Conservation (phyloP, 2,888 invertebrate genomes). For the Microctonus hyperodae region DNA sequence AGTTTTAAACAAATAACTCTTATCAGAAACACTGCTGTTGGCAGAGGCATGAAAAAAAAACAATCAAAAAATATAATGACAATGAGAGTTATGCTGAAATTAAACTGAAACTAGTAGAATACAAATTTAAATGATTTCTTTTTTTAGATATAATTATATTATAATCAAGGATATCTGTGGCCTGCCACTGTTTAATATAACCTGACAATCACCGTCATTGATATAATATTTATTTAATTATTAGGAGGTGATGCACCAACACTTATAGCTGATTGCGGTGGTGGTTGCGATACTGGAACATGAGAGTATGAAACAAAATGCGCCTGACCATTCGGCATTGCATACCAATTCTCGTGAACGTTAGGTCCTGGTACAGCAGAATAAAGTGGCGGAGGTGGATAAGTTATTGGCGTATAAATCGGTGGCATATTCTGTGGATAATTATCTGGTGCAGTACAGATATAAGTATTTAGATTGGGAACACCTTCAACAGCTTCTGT, state of each 20-base stretch:
- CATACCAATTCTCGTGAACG: constrained; percentile 52
- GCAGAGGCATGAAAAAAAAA: neutral
- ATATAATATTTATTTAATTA: neutral
- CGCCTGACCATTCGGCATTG: constrained; percentile 45
- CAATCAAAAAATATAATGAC: neutral
- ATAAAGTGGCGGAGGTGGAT: constrained; percentile 44
- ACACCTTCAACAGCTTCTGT: constrained; percentile 43
- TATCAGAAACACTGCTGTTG: neutral
- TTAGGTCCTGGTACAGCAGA: constrained; percentile 38
- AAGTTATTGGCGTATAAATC: constrained; percentile 47
- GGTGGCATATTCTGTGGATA: constrained; percentile 40
- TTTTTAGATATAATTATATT: no score
- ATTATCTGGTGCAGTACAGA: constrained; percentile 33
- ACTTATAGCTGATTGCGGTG: constrained; percentile 5
- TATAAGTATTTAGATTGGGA: constrained; percentile 26
- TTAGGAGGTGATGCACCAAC: neutral
- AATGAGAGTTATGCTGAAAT: neutral
- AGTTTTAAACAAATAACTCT: neutral
- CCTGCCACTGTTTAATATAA: neutral
- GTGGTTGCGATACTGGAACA: constrained; percentile 30
- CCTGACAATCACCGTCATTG: neutral
- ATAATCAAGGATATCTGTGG: neutral
- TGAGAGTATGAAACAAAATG: constrained; percentile 45
- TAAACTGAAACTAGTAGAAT: no score
- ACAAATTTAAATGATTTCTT: no score